A percentile compares a stretch with the other conserved stretches of the same genome.
phyloP scores from a whole-genome alignment of 2,888 invertebrate genomes.

The Iphiclides podalirius region DNA sequence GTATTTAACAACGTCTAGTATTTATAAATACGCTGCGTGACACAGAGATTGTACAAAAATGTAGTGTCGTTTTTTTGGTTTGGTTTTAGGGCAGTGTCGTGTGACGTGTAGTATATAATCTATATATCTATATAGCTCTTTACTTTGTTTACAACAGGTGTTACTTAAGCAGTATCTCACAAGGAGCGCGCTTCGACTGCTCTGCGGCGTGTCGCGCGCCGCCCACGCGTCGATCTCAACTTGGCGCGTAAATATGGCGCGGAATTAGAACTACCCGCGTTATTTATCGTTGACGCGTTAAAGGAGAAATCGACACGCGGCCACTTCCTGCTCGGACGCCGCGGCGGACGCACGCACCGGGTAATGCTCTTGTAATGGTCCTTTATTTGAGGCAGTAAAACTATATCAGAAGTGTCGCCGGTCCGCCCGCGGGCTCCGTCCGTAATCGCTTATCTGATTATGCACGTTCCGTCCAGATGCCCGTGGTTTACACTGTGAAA shows the following conservation, averaged over 20 bases:
- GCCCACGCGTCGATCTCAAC: conserved; percentile 44
- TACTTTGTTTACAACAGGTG: too few relatives aligned
- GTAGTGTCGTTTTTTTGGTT: too few relatives aligned
- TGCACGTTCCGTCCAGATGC: conserved; percentile 23
- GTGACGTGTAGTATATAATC: too few relatives aligned
- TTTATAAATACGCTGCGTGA: too few relatives aligned
- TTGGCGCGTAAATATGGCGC: conserved; percentile 66
- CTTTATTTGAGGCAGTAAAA: conserved; percentile 59
- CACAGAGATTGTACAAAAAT: too few relatives aligned
- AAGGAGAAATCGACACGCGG: conserved; percentile 42
- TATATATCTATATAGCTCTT: too few relatives aligned
- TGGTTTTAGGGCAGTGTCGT: too few relatives aligned
- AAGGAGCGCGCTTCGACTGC: too few relatives aligned
- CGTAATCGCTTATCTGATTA: conserved; percentile 41
- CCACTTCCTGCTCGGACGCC: conserved; percentile 61
- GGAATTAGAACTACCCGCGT: conserved; percentile 73
- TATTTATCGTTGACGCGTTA: conserved; percentile 59
- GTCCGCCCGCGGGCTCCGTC: too few relatives aligned
- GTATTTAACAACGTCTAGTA: too few relatives aligned
- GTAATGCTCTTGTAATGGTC: conserved; percentile 54
- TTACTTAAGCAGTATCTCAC: conserved; percentile 45
- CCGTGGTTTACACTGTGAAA: conserved; percentile 22
- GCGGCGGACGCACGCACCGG: conserved; percentile 46
- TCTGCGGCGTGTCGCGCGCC: conserved; percentile 46
- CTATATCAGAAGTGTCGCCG: conserved; percentile 46